These are phyloP conservation scores for Cryptus armator DNA, from an alignment of 2,888 invertebrate genomes.

Conservation along the genomic window DNA sequence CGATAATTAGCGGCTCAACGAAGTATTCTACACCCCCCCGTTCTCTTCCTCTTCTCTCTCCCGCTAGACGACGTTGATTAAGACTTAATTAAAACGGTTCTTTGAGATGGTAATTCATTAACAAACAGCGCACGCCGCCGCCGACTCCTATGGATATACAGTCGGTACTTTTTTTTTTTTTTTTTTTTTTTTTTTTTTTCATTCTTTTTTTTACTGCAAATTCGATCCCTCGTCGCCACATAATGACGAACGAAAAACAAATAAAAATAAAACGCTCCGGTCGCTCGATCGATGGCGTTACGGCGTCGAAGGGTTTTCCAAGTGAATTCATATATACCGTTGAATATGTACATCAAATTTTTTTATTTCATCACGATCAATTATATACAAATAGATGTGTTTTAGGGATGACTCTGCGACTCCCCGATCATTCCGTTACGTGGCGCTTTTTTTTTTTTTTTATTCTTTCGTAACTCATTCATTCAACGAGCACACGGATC, in stretches of 20 bases:
- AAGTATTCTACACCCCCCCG: slow-evolving; percentile 51
- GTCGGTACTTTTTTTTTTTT: slow-evolving; percentile 18
- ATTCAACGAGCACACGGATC: slow-evolving; percentile 15
- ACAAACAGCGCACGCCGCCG: slow-evolving; percentile 79
- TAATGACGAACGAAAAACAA: slow-evolving; percentile 13
- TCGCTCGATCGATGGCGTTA: not conserved
- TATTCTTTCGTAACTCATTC: slow-evolving; percentile 8
- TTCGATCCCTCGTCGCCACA: slow-evolving; percentile 17
- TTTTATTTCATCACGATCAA: slow-evolving; percentile 83
- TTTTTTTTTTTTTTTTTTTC: slow-evolving; percentile 24
- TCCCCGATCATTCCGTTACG: slow-evolving; percentile 33
- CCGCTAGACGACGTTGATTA: slow-evolving; percentile 84
- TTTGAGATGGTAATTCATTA: slow-evolving; percentile 85
- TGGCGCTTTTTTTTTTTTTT: slow-evolving; percentile 23
- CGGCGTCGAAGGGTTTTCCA: not conserved
- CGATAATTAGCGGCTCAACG: slow-evolving; percentile 78
- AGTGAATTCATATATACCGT: slow-evolving; percentile 54
- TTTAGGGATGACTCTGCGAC: slow-evolving; percentile 60
- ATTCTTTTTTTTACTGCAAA: slow-evolving; percentile 55
- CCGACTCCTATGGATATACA: slow-evolving; percentile 38
- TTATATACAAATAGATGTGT: slow-evolving; percentile 84
- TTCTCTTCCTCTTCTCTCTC: slow-evolving; percentile 46
- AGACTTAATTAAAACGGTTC: slow-evolving; percentile 84
- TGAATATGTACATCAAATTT: slow-evolving; percentile 84
- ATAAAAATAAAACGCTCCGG: not conserved